phyloP scores from a whole-genome alignment of 2,113 vertebrate species.

The Thomomys bottae region DNA sequence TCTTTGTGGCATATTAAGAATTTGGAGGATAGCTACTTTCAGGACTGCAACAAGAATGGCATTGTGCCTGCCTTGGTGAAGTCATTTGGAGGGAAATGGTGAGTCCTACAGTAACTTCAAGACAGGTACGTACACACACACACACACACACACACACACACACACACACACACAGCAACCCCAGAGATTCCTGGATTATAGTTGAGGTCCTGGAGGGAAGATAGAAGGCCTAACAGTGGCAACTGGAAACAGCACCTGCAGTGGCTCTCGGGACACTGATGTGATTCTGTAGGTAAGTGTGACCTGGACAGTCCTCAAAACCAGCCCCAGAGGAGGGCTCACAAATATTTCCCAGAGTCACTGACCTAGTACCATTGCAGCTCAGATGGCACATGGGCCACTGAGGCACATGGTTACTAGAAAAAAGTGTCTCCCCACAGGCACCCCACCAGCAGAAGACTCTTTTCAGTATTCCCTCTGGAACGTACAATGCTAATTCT shows the following conservation, averaged over 20 bases:
- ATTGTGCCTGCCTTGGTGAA: not conserved
- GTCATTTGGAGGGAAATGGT: not conserved
- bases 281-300: not conserved
- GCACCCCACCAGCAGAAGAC: not conserved
- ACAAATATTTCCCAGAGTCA: not conserved
- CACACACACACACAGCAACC: not conserved
- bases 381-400: not conserved
- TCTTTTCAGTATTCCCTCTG: conserved; percentile 6
- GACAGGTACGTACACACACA: not conserved
- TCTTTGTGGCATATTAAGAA: not conserved
- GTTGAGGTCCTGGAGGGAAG: not conserved
- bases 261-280: not conserved
- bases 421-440: not conserved
- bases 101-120: not conserved
- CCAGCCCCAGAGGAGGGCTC: not conserved
- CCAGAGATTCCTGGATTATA: not conserved
- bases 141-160: not conserved
- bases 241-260: not conserved
- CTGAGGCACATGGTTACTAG: not conserved
- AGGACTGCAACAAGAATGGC: not conserved
- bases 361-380: not conserved
- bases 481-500: conserved; percentile 42
- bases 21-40: not conserved
- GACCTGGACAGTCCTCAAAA: not conserved
- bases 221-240: not conserved